A percentile compares a stretch with the other conserved stretches of the same genome.
Evolutionary conservation across 1,140 invertebrate genomes (phyloP).

Genomic region (Plectrocnemia conspersa): DNA sequence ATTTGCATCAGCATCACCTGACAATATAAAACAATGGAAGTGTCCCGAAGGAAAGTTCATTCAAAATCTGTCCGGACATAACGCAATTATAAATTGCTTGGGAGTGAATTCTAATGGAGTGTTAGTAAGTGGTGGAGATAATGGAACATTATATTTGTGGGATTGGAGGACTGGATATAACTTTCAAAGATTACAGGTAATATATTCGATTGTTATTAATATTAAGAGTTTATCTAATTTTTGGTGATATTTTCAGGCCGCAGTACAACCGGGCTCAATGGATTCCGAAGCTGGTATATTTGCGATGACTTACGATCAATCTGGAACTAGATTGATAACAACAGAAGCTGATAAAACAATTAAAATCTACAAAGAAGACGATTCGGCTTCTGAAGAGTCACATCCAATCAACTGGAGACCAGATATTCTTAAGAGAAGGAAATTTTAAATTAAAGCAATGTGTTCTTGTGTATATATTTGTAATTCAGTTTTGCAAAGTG

Average conservation of each 20-base stretch:
- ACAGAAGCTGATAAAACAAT: constrained; percentile 99
- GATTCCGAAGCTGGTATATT: constrained; percentile 98
- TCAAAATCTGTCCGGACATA: constrained; percentile 96
- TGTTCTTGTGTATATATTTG: constrained; percentile 7
- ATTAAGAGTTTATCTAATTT: background rate
- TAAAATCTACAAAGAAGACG: constrained; percentile 98
- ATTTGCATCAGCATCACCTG: constrained; percentile 96
- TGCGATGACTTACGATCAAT: constrained; percentile 91
- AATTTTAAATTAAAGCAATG: constrained; percentile 70
- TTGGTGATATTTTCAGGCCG: constrained; percentile 58
- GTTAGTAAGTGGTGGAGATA: constrained; percentile 95
- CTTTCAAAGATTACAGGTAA: constrained; percentile 80
- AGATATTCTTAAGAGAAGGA: constrained; percentile 84
- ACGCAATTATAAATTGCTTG: constrained; percentile 95
- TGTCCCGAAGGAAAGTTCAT: constrained; percentile 98
- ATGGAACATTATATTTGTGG: constrained; percentile 98
- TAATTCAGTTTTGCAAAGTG: no score
- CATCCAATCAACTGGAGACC: constrained; percentile 98
- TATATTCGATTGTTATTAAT: background rate
- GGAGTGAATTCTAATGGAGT: constrained; percentile 93
- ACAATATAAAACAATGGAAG: constrained; percentile 99
- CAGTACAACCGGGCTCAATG: constrained; percentile 98
- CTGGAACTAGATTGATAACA: constrained; percentile 88
- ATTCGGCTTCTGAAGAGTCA: constrained; percentile 89
- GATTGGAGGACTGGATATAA: constrained; percentile 99